A percentile compares a stretch with the other conserved stretches of the same genome.
phyloP scores from a whole-genome alignment of 2,113 vertebrate species.

The Nyctibius bracteatus region DNA sequence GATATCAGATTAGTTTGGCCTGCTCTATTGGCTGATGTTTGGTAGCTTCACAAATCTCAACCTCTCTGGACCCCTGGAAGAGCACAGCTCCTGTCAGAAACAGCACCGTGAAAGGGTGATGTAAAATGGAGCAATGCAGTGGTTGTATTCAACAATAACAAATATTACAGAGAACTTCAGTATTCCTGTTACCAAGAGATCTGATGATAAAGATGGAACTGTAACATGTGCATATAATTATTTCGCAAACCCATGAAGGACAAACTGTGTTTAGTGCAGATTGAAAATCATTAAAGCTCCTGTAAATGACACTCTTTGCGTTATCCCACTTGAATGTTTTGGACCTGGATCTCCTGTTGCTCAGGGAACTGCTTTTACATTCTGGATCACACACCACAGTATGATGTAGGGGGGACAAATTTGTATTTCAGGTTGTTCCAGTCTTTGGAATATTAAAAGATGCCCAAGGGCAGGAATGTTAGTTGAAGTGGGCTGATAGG shows the following conservation, averaged over 20 bases:
- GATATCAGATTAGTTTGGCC: neutral
- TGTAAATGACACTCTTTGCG: neutral
- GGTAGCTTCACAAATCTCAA: neutral
- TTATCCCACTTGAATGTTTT: neutral
- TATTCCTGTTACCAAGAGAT: neutral
- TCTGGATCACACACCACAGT: neutral
- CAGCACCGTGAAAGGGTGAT: accelerated
- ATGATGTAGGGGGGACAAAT: neutral
- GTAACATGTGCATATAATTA: too few species aligned
- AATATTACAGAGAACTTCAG: neutral
- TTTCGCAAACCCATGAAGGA: neutral
- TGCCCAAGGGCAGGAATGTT: neutral
- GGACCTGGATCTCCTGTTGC: neutral
- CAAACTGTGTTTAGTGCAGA: neutral
- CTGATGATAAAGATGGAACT: neutral
- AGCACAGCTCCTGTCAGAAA: neutral
- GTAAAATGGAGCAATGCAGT: neutral
- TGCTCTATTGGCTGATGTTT: neutral
- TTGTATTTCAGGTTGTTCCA: neutral
- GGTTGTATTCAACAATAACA: neutral
- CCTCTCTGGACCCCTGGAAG: neutral
- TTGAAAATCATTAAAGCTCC: neutral
- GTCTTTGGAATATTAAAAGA: neutral
- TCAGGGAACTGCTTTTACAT: neutral
- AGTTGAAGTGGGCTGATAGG: neutral